phyloP scores from a whole-genome alignment of 2,797 vertebrate species.

The Apogon talboti region DNA sequence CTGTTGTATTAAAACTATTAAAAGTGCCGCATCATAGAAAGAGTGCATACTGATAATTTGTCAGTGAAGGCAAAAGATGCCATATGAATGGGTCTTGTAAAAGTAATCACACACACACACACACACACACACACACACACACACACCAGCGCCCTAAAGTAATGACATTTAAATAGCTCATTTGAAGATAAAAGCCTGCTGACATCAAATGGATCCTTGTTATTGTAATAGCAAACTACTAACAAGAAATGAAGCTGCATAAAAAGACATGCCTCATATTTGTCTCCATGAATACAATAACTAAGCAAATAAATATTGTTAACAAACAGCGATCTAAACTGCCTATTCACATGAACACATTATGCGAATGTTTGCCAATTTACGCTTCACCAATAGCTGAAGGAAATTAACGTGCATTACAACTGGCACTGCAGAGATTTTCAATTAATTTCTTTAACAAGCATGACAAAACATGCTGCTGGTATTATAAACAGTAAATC shows the following conservation, averaged over 20 bases:
- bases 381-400: conserved; percentile 51
- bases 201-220: conserved; percentile 77
- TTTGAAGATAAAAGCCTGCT: conserved; percentile 79
- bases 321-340: conserved; percentile 73
- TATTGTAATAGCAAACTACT: conserved; percentile 78
- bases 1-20: conserved; percentile 52
- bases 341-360: conserved; percentile 62
- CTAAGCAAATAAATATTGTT: conserved; percentile 70
- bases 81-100: conserved; percentile 69
- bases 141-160: conserved; percentile 42
- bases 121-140: conserved; percentile 33
- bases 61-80: conserved; percentile 60
- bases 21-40: conserved; percentile 40
- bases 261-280: conserved; percentile 72
- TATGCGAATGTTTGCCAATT: conserved; percentile 68
- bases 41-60: conserved; percentile 62
- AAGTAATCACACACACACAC: conserved; percentile 55
- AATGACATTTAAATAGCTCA: conserved; percentile 83
- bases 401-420: conserved; percentile 57
- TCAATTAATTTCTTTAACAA: conserved; percentile 69
- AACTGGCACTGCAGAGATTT: conserved; percentile 42
- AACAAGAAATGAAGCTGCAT: conserved; percentile 69
- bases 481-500: conserved; percentile 10
- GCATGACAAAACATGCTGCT: conserved; percentile 53
- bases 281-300: conserved; percentile 67